phyloP scores from a whole-genome alignment of 2,888 invertebrate genomes.

The Octodonta nipae region DNA sequence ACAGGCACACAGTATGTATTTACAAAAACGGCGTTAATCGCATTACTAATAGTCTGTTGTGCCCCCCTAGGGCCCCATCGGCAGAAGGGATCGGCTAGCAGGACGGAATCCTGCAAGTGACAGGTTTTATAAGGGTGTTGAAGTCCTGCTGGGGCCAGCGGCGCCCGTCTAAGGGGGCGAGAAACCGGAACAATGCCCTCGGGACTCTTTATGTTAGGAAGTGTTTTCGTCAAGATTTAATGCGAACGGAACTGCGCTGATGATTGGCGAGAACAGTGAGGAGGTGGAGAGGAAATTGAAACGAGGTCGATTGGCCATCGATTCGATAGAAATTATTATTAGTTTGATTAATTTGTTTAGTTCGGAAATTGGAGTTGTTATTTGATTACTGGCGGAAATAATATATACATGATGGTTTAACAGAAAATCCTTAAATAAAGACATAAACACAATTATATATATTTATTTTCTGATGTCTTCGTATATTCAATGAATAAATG shows the following conservation, averaged over 20 bases:
- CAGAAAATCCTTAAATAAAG: too few relatives aligned
- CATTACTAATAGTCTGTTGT: slow-evolving; percentile 29
- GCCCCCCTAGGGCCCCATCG: slow-evolving; percentile 18
- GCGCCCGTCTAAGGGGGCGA: slow-evolving; percentile 24
- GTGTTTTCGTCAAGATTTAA: not conserved
- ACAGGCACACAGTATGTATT: slow-evolving; percentile 18
- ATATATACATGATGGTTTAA: too few relatives aligned
- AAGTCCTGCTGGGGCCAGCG: slow-evolving; percentile 29
- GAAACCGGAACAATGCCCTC: slow-evolving; percentile 17
- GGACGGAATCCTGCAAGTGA: slow-evolving; percentile 30
- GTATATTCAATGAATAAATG: too few relatives aligned
- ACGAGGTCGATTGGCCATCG: slow-evolving; percentile 1
- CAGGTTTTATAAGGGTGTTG: slow-evolving; percentile 36
- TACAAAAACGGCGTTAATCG: slow-evolving; percentile 35
- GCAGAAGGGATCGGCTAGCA: slow-evolving; percentile 18
- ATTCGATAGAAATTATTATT: too few relatives aligned
- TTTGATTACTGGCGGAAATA: too few relatives aligned
- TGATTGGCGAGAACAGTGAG: not conserved
- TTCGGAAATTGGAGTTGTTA: slow-evolving; percentile 2
- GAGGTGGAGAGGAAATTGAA: not conserved
- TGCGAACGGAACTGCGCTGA: not conserved
- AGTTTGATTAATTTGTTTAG: slow-evolving; percentile 2
- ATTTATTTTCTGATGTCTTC: too few relatives aligned
- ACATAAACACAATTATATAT: too few relatives aligned
- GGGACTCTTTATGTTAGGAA: not conserved